phyloP scores from a whole-genome alignment of 2,888 invertebrate species.

The Dicycla oo region DNA sequence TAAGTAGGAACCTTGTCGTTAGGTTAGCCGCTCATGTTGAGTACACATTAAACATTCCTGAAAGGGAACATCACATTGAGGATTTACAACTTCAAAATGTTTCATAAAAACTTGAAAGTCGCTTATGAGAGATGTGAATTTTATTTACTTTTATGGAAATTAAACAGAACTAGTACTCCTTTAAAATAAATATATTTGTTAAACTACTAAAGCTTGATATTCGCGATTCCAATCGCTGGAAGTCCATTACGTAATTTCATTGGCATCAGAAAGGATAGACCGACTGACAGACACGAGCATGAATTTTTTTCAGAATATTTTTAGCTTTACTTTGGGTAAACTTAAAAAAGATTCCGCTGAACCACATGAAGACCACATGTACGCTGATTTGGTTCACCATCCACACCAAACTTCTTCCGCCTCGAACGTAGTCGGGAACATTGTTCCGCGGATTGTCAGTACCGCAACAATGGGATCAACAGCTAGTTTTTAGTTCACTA shows the following conservation, averaged over 20 bases:
- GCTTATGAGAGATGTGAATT: too few species aligned
- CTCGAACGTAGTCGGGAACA: conserved; percentile 2
- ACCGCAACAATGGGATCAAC: conserved; percentile 3
- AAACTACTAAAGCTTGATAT: background rate
- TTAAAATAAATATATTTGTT: background rate
- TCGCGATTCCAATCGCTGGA: background rate
- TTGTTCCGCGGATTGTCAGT: background rate
- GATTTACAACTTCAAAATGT: background rate
- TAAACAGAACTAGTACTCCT: background rate
- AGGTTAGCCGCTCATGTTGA: background rate
- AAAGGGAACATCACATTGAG: background rate
- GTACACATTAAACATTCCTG: background rate
- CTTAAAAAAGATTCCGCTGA: too few species aligned
- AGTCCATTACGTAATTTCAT: background rate
- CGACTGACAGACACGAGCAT: background rate
- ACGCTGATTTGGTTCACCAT: background rate
- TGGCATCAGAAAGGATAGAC: background rate
- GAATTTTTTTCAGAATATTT: background rate
- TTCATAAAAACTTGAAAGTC: background rate
- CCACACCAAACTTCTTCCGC: background rate
- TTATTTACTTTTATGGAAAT: too few species aligned
- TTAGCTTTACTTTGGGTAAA: background rate
- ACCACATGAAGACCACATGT: too few species aligned
- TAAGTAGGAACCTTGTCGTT: background rate
- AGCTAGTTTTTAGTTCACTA: conserved; percentile 19